Evolutionary conservation across 2,113 vertebrate species (phyloP), one percentile per base, ranked within the genome.

Genomic region (Petrocephalus microphthalmus): DNA sequence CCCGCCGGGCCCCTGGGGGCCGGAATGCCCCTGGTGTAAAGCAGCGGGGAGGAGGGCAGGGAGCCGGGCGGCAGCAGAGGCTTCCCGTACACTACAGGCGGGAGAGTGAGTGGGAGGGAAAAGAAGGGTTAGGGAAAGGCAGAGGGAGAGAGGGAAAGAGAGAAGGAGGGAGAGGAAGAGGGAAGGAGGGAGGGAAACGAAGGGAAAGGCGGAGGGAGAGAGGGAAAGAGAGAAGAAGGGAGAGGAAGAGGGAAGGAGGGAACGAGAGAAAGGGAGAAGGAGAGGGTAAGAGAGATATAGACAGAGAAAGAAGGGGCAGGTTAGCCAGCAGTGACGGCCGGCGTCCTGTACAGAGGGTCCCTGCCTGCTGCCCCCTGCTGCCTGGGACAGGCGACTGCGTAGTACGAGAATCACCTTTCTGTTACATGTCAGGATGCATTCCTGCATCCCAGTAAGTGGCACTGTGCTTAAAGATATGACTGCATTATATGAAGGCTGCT

Each of bases 51-150:
- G 0, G 97, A 95, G 85, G 96, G 96, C 0, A 96, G 93, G 0
- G 96, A 97, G 82, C 96, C 93, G 2, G 96, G 93, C 0, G 96
- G 93, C 57, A 97, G 86, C 3, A 97, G 94, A 0, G 97, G 97
- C 57, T 97, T 97, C 78, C 97, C 96, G n/a, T 97, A 97, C 60
- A 97, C 97, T 97, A 91, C 11, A 89, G 19, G 89, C 86, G 83
- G 81, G 87, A 93, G 78, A 92, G 60, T 11, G 82, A 22, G 15
- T 3, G 56, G 7, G 22, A 11, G 51, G 51, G 22, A 20, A n/a
- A 6, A 57, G 10, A 56, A 4, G 54, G 3, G 53, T 13, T 15
- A 56, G 10, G 15, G 52, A 54, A 88, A 78, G 37, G 87, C 90
- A 89, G 19, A 45, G n/a, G 51, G 7, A 52, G 51, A 8, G 5